A percentile compares a stretch with the other conserved stretches of the same genome.
phyloP scores from a whole-genome alignment of 2,888 invertebrate genomes.

The Shargacucullia verbasci region DNA sequence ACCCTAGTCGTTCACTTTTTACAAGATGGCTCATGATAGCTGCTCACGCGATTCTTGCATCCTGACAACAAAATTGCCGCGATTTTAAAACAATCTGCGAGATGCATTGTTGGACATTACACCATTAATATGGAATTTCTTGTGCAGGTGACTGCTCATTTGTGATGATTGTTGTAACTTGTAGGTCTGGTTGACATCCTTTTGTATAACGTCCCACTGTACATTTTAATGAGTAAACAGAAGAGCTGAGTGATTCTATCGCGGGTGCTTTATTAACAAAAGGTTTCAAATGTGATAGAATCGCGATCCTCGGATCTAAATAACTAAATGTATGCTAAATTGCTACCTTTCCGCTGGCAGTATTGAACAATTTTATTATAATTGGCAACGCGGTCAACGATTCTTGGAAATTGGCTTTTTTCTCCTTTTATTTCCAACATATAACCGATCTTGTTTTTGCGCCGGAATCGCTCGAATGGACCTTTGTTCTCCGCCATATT shows the following conservation, averaged over 20 bases:
- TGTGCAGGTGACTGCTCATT: slow-evolving; percentile 32
- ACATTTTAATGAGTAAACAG: slow-evolving; percentile 30
- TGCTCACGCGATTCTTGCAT: slow-evolving; percentile 39
- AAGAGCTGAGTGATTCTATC: background rate
- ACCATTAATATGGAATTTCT: slow-evolving; percentile 42
- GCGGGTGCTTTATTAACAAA: slow-evolving; percentile 18
- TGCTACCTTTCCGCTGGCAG: slow-evolving; percentile 78
- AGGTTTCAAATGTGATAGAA: slow-evolving; percentile 47
- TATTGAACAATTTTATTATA: slow-evolving; percentile 87
- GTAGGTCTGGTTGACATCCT: slow-evolving; percentile 35
- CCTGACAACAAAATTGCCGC: slow-evolving; percentile 51
- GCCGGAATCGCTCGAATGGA: slow-evolving; percentile 74
- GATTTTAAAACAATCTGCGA: slow-evolving; percentile 38
- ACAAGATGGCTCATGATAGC: slow-evolving; percentile 46
- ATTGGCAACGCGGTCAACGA: slow-evolving; percentile 84
- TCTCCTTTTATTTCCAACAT: slow-evolving; percentile 79
- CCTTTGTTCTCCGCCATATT: slow-evolving; percentile 85
- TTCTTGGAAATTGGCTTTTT: slow-evolving; percentile 84
- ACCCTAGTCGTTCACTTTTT: slow-evolving; percentile 53
- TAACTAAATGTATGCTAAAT: slow-evolving; percentile 76
- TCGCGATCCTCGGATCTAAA: slow-evolving; percentile 55
- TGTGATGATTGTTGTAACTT: slow-evolving; percentile 23
- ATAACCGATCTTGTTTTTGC: slow-evolving; percentile 84
- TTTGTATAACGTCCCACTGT: slow-evolving; percentile 41
- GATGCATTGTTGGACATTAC: slow-evolving; percentile 40